Evolutionary conservation across 2,113 vertebrate genomes (phyloP).

Genomic region (Neolamprologus tretocephalus): DNA sequence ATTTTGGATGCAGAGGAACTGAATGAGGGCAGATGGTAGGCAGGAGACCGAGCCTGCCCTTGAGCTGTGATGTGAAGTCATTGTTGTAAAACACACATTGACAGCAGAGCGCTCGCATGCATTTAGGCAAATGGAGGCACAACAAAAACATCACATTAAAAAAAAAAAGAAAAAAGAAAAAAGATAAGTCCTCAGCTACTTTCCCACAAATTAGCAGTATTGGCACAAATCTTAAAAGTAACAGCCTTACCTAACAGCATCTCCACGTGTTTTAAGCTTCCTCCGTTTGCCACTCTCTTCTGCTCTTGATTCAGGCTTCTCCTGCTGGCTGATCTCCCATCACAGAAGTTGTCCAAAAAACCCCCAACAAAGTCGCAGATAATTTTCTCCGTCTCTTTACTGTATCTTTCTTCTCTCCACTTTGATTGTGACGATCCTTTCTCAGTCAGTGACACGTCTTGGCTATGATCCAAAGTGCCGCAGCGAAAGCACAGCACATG

Average conservation of each 20-base stretch:
- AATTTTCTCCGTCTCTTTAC: not conserved
- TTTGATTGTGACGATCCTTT: not conserved
- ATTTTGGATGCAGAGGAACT: slow-evolving; percentile 12
- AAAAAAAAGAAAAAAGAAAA: not conserved
- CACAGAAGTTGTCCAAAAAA: slow-evolving; percentile 24
- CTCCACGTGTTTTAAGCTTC: slow-evolving; percentile 31
- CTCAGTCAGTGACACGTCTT: slow-evolving; percentile 30
- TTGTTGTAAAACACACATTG: not conserved
- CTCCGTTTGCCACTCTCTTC: not conserved
- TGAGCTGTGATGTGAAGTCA: slow-evolving; percentile 34
- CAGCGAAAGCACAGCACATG: slow-evolving; percentile 43
- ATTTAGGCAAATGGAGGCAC: not conserved
- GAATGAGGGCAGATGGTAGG: slow-evolving; percentile 45
- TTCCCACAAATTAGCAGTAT: not conserved
- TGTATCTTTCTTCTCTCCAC: not conserved
- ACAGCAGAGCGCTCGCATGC: not conserved
- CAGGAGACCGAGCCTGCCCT: slow-evolving; percentile 39
- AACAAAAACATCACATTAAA: not conserved
- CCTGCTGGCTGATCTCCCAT: slow-evolving; percentile 18
- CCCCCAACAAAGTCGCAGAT: not conserved
- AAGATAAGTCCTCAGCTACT: not conserved
- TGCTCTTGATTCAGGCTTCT: not conserved
- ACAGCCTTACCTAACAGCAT: slow-evolving; percentile 63
- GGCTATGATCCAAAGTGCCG: slow-evolving; percentile 37
- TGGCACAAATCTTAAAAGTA: not conserved